These are phyloP conservation scores for Tineola bisselliella DNA, from an alignment of 2,888 invertebrate genomes.

Conservation along the genomic window DNA sequence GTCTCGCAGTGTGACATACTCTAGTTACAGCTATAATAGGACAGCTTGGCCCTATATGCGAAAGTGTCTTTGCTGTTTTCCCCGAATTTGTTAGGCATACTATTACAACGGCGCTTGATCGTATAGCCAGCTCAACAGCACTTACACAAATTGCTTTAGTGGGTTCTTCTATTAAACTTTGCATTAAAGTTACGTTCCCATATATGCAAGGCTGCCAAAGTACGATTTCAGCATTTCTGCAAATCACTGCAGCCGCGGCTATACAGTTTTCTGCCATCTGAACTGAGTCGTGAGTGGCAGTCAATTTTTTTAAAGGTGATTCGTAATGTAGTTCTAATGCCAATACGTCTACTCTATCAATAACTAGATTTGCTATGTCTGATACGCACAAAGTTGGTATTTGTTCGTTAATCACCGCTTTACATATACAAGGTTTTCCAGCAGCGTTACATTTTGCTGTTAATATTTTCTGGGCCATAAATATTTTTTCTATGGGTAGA, in stretches of 20 bases:
- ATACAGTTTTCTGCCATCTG: slow-evolving; percentile 73
- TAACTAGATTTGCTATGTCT: slow-evolving; percentile 91
- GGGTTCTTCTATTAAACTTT: slow-evolving; percentile 63
- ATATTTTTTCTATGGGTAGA: slow-evolving; percentile 87
- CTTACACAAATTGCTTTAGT: slow-evolving; percentile 62
- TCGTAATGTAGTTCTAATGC: slow-evolving; percentile 73
- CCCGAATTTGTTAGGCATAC: slow-evolving; percentile 81
- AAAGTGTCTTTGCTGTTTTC: slow-evolving; percentile 74
- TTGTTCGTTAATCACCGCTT: slow-evolving; percentile 86
- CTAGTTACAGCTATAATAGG: slow-evolving; percentile 81
- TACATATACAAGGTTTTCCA: slow-evolving; percentile 90
- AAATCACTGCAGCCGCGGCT: slow-evolving; percentile 76
- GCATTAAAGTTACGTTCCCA: slow-evolving; percentile 72
- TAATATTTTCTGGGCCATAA: slow-evolving; percentile 87
- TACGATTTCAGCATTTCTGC: slow-evolving; percentile 87
- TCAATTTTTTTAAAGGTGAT: slow-evolving; percentile 45
- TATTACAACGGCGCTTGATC: slow-evolving; percentile 61
- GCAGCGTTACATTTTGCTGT: slow-evolving; percentile 83
- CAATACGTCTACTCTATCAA: slow-evolving; percentile 91
- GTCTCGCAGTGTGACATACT: slow-evolving; percentile 72
- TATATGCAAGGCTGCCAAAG: slow-evolving; percentile 83
- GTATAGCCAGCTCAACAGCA: slow-evolving; percentile 48
- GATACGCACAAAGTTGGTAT: slow-evolving; percentile 79
- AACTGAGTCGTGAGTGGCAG: slow-evolving; percentile 37
- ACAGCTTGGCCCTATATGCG: slow-evolving; percentile 75